Evolutionary conservation across 1,140 invertebrate genomes (phyloP).

Genomic region (Aphelenchoides besseyi): DNA sequence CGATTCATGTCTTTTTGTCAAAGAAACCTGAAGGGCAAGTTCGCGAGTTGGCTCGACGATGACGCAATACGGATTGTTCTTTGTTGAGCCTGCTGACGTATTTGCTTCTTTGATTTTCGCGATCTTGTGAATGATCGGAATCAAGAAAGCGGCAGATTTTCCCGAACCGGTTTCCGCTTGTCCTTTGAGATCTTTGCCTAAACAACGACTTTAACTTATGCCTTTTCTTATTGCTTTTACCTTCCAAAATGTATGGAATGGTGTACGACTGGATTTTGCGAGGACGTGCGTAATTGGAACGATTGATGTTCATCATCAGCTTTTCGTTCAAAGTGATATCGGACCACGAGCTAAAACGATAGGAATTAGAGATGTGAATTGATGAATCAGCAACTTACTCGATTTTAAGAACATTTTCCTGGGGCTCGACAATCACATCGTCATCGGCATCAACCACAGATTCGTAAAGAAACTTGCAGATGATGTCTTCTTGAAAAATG

Average conservation of each 20-base stretch:
- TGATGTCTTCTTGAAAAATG: neutral
- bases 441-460: neutral
- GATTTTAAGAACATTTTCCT: neutral
- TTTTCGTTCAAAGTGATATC: neutral
- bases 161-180: slow-evolving; percentile 68
- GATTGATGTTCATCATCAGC: slow-evolving; percentile 74
- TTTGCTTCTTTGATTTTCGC: slow-evolving; percentile 75
- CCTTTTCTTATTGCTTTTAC: neutral
- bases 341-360: neutral
- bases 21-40: slow-evolving; percentile 80
- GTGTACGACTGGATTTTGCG: slow-evolving; percentile 64
- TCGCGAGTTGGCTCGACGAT: slow-evolving; percentile 91
- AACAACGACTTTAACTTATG: neutral
- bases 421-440: neutral
- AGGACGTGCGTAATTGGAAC: slow-evolving; percentile 77
- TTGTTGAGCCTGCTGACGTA: slow-evolving; percentile 67
- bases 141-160: slow-evolving; percentile 92
- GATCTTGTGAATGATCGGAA: slow-evolving; percentile 85
- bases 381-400: neutral
- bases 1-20: too few relatives aligned
- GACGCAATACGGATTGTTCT: slow-evolving; percentile 86
- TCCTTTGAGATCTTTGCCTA: slow-evolving; percentile 54
- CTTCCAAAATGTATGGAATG: slow-evolving; percentile 30
- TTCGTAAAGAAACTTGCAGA: neutral
- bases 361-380: neutral